Evolutionary conservation across 2,113 vertebrate genomes (phyloP).

Genomic region (Megaceryle torquata): DNA sequence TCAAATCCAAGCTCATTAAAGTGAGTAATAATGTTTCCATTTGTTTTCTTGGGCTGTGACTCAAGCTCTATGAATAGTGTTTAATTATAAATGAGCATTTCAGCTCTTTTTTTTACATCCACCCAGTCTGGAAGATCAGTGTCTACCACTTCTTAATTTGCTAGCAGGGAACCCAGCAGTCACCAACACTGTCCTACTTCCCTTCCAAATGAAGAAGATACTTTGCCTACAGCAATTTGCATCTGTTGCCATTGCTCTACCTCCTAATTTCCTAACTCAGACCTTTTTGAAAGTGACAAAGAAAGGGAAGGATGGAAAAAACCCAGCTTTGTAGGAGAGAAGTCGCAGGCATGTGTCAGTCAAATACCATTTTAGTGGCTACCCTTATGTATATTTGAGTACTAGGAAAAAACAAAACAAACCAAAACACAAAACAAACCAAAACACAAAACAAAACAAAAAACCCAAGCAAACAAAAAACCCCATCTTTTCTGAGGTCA

Average conservation of each 20-base stretch:
- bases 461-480: too few relatives aligned
- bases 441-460: too few relatives aligned
- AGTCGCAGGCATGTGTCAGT: background rate
- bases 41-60: background rate
- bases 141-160: background rate
- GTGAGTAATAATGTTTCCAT: background rate
- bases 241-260: background rate
- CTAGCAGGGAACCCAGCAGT: background rate
- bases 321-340: background rate
- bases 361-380: background rate
- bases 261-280: background rate
- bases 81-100: background rate
- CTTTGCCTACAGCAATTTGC: background rate
- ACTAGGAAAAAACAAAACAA: too few relatives aligned
- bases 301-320: background rate
- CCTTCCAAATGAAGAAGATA: background rate
- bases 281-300: background rate
- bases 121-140: background rate
- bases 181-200: background rate
- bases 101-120: background rate
- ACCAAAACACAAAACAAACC: too few relatives aligned
- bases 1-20: background rate
- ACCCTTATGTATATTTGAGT: background rate
- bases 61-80: background rate
- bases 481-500: accelerated